phyloP scores from a whole-genome alignment of 2,113 vertebrate genomes.

The Macrotis lagotis region DNA sequence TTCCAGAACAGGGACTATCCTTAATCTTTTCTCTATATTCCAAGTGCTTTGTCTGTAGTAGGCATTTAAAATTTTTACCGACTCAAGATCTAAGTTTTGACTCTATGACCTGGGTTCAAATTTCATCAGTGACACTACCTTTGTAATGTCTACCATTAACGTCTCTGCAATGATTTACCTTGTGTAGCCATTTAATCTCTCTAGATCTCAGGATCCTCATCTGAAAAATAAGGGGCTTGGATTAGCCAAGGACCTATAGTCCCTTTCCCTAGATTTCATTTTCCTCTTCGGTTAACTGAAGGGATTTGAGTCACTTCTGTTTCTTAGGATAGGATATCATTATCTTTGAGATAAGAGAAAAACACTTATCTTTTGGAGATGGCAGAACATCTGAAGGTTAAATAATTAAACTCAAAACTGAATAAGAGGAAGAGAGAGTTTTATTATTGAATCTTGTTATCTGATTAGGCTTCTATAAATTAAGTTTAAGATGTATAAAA shows the following conservation, averaged over 20 bases:
- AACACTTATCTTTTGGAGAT: too few species aligned
- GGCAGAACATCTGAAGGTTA: neutral
- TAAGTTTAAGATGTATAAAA: neutral
- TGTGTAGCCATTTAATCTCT: too few species aligned
- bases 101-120: neutral
- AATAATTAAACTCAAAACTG: neutral
- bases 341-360: neutral
- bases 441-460: neutral
- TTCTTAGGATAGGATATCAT: neutral
- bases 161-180: too few species aligned
- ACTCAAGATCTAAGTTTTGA: neutral
- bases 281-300: neutral
- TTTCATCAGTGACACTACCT: neutral
- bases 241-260: neutral
- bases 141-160: neutral
- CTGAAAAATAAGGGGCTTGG: neutral
- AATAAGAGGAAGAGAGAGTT: neutral
- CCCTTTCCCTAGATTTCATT: neutral
- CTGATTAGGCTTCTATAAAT: neutral
- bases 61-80: neutral
- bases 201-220: neutral
- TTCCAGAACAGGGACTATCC: neutral
- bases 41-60: neutral
- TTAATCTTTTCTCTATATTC: neutral
- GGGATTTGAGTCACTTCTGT: neutral